Evolutionary conservation across 2,888 invertebrate species (phyloP), one percentile per base, ranked within the genome.

Genomic region (Galerucella calmariensis): DNA sequence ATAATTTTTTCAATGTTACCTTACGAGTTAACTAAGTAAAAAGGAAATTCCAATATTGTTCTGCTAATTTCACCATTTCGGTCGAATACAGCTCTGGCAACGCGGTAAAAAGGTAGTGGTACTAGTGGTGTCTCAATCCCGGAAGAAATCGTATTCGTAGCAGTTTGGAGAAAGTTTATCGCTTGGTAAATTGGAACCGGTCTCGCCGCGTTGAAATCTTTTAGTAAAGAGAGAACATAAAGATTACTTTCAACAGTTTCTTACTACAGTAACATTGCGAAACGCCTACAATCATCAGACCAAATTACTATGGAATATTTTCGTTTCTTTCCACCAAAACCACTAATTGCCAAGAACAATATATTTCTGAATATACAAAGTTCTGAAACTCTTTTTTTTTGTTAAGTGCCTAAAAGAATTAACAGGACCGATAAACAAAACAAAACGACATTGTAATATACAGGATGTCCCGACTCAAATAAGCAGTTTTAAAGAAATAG

Each of bases 101-200:
- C 56, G 12, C 41, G 41, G 63, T 14, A 56, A 20, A n/a, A 46
- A 63, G 44, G 48, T 63, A 51, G 69, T 69, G 46, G 81, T 84
- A n/a, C n/a, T n/a, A n/a, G n/a, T n/a, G n/a, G n/a, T n/a, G 83
- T 84, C 84, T 81, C 84, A 85, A 85, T 84, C 85, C 84, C 85
- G 85, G 85, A 85, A 85, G 84, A 84, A 82, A 79, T 73, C 20
- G 56, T 70, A 62, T 62, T 66, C 65, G 75, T 65, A 59, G 73
- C 78, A 80, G 79, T 81, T 78, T 79, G 82, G 84, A 85, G 85
- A 85, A 85, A 85, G 84, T 85, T 81, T 82, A 77, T 79, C 80
- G 80, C 78, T 79, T 81, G 81, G 82, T 82, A 82, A 81, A 81
- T 79, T 82, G 83, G 81, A 83, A 84, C 84, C 83, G 82, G 83